phyloP scores from a whole-genome alignment of 2,888 invertebrate genomes.

The Rhagium mordax region DNA sequence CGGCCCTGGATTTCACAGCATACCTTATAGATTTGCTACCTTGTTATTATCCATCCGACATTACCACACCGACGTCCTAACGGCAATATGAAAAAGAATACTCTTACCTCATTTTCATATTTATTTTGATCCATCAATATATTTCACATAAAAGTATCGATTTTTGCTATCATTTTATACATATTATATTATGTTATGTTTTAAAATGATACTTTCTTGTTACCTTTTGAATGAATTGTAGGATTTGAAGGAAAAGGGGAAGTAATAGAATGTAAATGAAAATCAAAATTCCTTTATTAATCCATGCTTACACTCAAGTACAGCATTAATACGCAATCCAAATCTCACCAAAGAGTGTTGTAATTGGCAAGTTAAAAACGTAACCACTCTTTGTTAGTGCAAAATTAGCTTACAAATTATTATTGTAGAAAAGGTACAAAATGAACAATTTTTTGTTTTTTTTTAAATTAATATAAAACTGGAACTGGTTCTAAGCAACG shows the following conservation, averaged over 20 bases:
- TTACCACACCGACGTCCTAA: conserved; percentile 29
- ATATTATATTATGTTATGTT: too few relatives aligned
- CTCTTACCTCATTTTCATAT: conserved; percentile 15
- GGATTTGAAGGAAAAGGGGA: background rate
- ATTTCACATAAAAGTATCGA: background rate
- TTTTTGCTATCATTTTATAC: too few relatives aligned
- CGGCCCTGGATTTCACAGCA: conserved; percentile 45
- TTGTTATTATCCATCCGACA: conserved; percentile 52
- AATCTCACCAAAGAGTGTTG: conserved; percentile 13
- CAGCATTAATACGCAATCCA: conserved; percentile 28
- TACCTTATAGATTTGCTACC: conserved; percentile 51
- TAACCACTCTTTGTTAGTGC: background rate
- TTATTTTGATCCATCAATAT: background rate
- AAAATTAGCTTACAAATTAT: background rate
- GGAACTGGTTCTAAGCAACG: background rate
- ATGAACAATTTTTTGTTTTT: background rate
- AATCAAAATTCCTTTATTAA: conserved; percentile 31
- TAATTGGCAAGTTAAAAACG: conserved; percentile 10
- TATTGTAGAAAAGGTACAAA: background rate
- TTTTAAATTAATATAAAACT: conserved; percentile 1
- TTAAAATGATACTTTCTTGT: too few relatives aligned
- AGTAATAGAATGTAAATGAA: background rate
- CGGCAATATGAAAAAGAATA: conserved; percentile 7
- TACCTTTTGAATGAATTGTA: too few relatives aligned
- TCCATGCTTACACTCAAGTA: conserved; percentile 30